Evolutionary conservation across 1,140 invertebrate species (phyloP), one percentile per base, ranked within the genome.

Genomic region (Drosophila jambulina): DNA sequence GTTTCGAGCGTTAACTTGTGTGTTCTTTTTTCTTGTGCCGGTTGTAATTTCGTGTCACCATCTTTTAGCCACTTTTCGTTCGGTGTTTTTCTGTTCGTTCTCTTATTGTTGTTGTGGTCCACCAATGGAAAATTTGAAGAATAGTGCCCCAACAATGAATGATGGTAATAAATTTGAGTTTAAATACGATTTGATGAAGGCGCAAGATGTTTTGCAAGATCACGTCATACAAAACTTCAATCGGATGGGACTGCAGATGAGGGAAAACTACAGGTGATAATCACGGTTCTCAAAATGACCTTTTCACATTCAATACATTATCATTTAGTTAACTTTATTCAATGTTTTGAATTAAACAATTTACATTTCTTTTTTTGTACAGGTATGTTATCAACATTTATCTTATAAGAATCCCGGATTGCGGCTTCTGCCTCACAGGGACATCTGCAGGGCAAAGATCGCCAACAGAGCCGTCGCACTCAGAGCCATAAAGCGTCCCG

Each of bases 401-500:
- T 48, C 4, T 29, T 19, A n/a, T 29, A 29, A 29, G 10, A 29
- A 12, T 34, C 9, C 23, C 6, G 21, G 13, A 32, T 27, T 0
- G 10, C 7, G 21, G 36, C 17, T 12, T n/a, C 21, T 7, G 15
- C 15, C 32, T 91, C 60, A 92, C 51, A 91, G 62, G 27, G 72
- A 62, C 60, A 90, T 58, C 17, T 92, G 82, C 42, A 91, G 36
- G 19, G 79, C 77, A 10, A 91, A 75, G 23, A 92, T 40, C 2
- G 75, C 82, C 29, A 92, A 46, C 12, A 94, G 63, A 8, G 94
- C 93, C 4, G 93, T 93, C 12, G 93, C 60, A 29, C 94, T 77
- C 9, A 94, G 40, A 1, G 93, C 93, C 46, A 94, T 53, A n/a
- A 93, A 93, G 29, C 92, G 91, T 46, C 93, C 80, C 3, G 93